Evolutionary conservation across 2,113 vertebrate species (phyloP), one percentile per base, ranked within the genome.

Genomic region (Heterotis niloticus): DNA sequence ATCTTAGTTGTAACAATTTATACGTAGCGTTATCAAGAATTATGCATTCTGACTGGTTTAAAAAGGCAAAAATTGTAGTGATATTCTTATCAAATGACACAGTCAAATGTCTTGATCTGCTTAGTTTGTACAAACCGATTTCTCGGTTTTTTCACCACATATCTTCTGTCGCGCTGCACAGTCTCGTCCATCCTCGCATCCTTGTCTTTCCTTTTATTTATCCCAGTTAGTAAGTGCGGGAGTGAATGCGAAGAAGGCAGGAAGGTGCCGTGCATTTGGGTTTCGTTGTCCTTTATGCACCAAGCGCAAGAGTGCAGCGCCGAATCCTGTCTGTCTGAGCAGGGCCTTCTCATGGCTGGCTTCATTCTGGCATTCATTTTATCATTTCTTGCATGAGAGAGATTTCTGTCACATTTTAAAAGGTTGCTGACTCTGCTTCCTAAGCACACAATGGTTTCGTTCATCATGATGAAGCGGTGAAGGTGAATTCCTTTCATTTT

Each of bases 401-500:
- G 80, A 64, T 60, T 34, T 23, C 69, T 66, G 52, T 73, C 44
- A 65, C 52, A 14, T 78, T 56, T 70, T 44, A 34, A 51, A 64
- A 59, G 13, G 11, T 44, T 68, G 65, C 65, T 75, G 65, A 65
- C 34, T 78, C 18, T 65, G 54, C 51, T 10, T 69, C 57, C 52
- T 29, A 54, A 54, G 75, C 56, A 52, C 66, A 52, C 75, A 23
- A 73, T 79, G 29, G 28, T 24, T 78, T 73, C 23, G 28, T 75
- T 69, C 74, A 51, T 24, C 67, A 59, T 52, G 14, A 24, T 65
- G 62, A 72, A n/a, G 68, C 73, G 16, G 34, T 66, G 71, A 80
- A 57, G 78, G 73, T 68, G 77, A 79, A 78, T 77, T 62, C 64
- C 62, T 71, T n/a, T 75, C 64, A 26, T 68, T 77, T 64, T 62